Base-by-base conservation (phyloP, 2,888 invertebrate species). In the Acheta domesticus region DNA sequence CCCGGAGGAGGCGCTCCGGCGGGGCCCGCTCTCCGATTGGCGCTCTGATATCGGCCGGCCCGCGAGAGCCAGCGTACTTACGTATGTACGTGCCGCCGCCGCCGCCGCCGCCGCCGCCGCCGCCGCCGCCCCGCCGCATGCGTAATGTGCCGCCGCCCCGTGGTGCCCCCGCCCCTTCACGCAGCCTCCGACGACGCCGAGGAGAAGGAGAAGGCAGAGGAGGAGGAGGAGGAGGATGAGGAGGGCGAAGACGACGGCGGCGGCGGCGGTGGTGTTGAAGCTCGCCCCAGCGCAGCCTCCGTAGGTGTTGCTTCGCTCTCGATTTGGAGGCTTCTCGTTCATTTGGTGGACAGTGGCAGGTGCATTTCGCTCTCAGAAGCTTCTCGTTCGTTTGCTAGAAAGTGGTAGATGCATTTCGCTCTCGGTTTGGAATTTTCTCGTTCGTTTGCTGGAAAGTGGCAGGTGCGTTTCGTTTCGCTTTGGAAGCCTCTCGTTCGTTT, bases 61-160 rank as follows among this genome's bases (percentile, higher is more conserved):
- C 16, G 62, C 14, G 62, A 62, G 62, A 62, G 62, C 16, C 62
- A 62, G 62, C 62, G 62, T n/a, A 62, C 62, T 62, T 62, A 62
- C 62, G 62, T 62, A 62, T 62, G 62, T 62, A n/a, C 62, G 62
- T 62, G 16, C 62, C 62, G 62, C 62, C 62, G 62, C 62, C 62
- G 62, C 62, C 19, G 62, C n/a, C n/a, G n/a, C 19, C 62, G 62
- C n/a, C 62, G 62, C 62, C 62, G 3, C 62, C 62, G 62, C 62
- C 62, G n/a, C 62, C 62, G 14, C 62, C 62, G 62, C n/a, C 62
- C 19, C 62, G 62, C n/a, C 62, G 62, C 62, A 62, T 62, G 62
- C 62, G 62, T 62, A 62, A 62, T 62, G 62, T 62, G 62, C 62
- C 62, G 3, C 62, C 62, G 62, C 62, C 62, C 62, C 12, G 14